Conservation (phyloP, 1,140 invertebrate species). For the Mya arenaria region DNA sequence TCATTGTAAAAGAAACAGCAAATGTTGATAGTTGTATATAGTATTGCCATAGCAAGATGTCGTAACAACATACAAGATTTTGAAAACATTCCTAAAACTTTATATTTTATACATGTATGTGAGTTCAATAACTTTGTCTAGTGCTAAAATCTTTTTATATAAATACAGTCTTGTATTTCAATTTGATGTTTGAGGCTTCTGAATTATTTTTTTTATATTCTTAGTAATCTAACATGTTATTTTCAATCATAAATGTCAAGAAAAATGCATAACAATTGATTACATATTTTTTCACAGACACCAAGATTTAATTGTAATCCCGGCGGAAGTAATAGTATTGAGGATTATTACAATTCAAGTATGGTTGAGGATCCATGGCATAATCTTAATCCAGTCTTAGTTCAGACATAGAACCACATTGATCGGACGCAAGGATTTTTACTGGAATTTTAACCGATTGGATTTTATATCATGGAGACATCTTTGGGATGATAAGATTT, state of each 20-base stretch:
- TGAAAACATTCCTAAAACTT: too few relatives aligned
- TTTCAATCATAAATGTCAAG: not conserved
- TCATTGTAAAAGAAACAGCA: too few relatives aligned
- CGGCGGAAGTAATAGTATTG: constrained; percentile 68
- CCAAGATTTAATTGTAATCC: constrained; percentile 60
- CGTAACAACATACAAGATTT: too few relatives aligned
- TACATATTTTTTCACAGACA: constrained; percentile 51
- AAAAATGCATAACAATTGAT: not conserved
- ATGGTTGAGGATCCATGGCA: constrained; percentile 74
- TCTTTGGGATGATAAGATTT: too few relatives aligned
- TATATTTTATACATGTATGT: too few relatives aligned
- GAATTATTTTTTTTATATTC: not conserved
- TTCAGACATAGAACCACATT: constrained; percentile 52
- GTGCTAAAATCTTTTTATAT: not conserved
- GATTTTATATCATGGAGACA: too few relatives aligned
- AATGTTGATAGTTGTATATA: too few relatives aligned
- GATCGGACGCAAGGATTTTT: too few relatives aligned
- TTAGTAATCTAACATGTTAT: not conserved
- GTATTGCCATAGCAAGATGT: too few relatives aligned
- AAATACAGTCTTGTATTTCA: not conserved
- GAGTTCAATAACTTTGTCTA: not conserved
- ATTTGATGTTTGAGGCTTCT: not conserved
- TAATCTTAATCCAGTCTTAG: constrained; percentile 58
- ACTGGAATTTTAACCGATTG: too few relatives aligned
- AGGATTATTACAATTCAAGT: constrained; percentile 66